These are phyloP conservation scores for Pipistrellus pipistrellus DNA, from an alignment of 2,797 vertebrate species.

Conservation along the genomic window DNA sequence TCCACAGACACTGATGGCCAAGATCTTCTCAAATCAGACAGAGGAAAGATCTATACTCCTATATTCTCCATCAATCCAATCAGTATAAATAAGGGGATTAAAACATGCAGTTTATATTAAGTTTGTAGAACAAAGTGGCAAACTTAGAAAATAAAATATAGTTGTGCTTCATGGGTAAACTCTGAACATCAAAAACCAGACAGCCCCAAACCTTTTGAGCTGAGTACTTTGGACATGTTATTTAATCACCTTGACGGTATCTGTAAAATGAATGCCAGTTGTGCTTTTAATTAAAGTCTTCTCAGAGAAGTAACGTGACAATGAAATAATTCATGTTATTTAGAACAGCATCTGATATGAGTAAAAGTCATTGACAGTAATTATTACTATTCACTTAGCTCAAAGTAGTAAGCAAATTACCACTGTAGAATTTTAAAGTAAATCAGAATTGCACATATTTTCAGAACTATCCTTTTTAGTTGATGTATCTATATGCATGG, in stretches of 20 bases:
- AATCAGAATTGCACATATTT: neutral
- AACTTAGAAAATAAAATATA: neutral
- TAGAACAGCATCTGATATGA: neutral
- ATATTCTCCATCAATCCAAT: neutral
- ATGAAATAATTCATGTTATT: constrained; percentile 41
- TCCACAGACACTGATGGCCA: neutral
- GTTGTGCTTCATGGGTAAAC: neutral
- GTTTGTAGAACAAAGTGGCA: neutral
- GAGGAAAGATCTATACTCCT: accelerated
- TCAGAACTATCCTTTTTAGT: neutral
- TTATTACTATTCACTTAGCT: constrained; percentile 17
- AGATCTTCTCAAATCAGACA: neutral
- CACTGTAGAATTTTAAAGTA: neutral
- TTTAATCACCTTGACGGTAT: neutral
- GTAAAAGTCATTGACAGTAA: neutral
- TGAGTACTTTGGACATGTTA: neutral
- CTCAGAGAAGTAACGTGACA: neutral
- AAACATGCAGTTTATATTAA: neutral
- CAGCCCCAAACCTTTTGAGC: neutral
- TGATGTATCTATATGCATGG: neutral
- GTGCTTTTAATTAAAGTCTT: neutral
- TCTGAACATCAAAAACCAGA: neutral
- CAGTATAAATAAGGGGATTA: neutral
- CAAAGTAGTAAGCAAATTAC: neutral
- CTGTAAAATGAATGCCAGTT: neutral